phyloP scores from a whole-genome alignment of 2,797 vertebrate genomes.

The Typhlichthys subterraneus region DNA sequence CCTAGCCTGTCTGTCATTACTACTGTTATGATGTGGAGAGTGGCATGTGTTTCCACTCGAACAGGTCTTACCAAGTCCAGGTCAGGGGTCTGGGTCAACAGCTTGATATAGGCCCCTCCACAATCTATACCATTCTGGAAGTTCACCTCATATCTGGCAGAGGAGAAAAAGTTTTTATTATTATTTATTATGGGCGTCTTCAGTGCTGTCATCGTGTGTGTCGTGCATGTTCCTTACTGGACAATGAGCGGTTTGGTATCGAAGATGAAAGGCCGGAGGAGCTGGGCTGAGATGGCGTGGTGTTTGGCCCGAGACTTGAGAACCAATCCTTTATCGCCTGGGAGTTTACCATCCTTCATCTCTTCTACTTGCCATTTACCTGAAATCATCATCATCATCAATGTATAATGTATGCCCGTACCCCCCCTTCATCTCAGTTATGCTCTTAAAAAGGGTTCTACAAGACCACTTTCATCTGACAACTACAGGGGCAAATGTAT shows the following conservation, averaged over 20 bases:
- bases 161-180: neutral
- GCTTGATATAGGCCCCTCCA: slow-evolving; percentile 94
- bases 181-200: neutral
- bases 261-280: slow-evolving; percentile 90
- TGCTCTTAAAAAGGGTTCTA: no score
- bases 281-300: slow-evolving; percentile 90
- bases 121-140: slow-evolving; percentile 98
- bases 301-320: slow-evolving; percentile 94
- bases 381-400: slow-evolving; percentile 41
- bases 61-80: slow-evolving; percentile 85
- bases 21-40: no score
- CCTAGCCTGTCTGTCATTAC: no score
- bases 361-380: slow-evolving; percentile 97
- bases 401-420: no score
- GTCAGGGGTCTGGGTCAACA: slow-evolving; percentile 88
- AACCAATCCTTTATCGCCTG: slow-evolving; percentile 94
- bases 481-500: no score
- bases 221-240: slow-evolving; percentile 82
- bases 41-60: neutral
- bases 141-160: slow-evolving; percentile 93
- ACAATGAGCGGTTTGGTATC: slow-evolving; percentile 89
- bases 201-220: neutral
- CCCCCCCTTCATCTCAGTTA: no score
- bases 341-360: slow-evolving; percentile 91
- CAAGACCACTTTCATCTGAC: no score